phyloP scores from a whole-genome alignment of 2,797 vertebrate genomes.

The Bucorvus abyssinicus region DNA sequence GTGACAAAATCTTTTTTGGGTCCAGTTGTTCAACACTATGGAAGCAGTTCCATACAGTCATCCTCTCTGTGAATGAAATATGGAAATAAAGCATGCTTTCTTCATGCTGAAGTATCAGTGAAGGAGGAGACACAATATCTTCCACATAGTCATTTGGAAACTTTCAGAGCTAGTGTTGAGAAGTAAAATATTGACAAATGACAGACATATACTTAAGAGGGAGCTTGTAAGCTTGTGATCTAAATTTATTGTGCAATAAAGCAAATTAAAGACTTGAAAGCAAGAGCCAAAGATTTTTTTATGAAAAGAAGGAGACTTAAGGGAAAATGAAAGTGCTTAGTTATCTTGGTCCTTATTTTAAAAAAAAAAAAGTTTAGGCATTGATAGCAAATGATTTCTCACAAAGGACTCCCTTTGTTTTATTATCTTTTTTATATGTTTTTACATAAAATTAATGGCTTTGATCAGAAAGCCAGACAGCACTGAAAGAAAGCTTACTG shows the following conservation, averaged over 20 bases:
- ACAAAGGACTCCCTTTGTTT: neutral
- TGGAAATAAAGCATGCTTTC: conserved; percentile 37
- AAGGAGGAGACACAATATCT: neutral
- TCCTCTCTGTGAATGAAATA: conserved; percentile 34
- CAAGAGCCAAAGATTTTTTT: conserved; percentile 44
- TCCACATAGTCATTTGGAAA: neutral
- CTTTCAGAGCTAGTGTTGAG: neutral
- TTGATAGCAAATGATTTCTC: neutral
- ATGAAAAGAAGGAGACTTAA: neutral
- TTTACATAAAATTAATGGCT: neutral
- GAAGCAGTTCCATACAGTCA: conserved; percentile 36
- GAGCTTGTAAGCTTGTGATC: conserved; percentile 13
- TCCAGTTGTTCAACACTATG: neutral
- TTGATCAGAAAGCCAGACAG: neutral
- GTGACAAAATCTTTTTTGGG: conserved; percentile 1
- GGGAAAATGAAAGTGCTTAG: neutral
- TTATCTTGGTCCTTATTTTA: neutral
- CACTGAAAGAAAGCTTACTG: neutral
- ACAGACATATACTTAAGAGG: neutral
- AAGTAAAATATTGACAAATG: neutral
- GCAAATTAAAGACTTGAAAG: conserved; percentile 50
- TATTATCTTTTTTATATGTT: neutral
- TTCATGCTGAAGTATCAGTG: neutral
- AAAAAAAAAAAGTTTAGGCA: neutral
- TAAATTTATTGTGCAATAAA: conserved; percentile 23